These are phyloP conservation scores for Pogonophryne albipinna DNA, from an alignment of 2,797 vertebrate species.

Conservation along the genomic window DNA sequence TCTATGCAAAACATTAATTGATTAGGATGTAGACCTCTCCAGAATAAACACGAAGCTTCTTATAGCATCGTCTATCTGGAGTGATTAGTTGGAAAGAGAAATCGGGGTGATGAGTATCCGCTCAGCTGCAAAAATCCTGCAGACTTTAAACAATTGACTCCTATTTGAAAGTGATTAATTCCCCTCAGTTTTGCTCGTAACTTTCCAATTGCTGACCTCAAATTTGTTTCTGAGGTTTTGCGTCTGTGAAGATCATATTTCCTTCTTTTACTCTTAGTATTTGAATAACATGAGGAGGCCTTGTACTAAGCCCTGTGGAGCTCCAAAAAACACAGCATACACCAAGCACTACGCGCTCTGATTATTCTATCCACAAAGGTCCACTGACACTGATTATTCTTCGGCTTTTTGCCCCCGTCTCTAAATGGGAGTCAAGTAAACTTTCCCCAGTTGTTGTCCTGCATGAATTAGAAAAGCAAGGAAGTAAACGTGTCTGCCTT, in stretches of 20 bases:
- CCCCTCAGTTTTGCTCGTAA: conserved; percentile 33
- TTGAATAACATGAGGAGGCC: conserved; percentile 43
- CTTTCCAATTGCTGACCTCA: conserved; percentile 46
- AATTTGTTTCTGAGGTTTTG: conserved; percentile 35
- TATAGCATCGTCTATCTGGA: conserved; percentile 33
- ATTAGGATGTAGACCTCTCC: conserved; percentile 6
- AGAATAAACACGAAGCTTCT: conserved; percentile 32
- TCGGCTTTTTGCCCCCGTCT: conserved; percentile 12
- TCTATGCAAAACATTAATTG: conserved; percentile 39
- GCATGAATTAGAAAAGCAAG: conserved; percentile 41
- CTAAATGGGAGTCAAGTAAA: conserved; percentile 30
- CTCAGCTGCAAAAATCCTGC: conserved; percentile 57
- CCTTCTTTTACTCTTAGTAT: conserved; percentile 14
- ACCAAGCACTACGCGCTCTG: conserved; percentile 17
- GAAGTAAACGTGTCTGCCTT: conserved; percentile 71
- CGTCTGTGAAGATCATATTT: conserved; percentile 20
- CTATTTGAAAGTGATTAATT: conserved; percentile 56
- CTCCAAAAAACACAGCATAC: conserved; percentile 20
- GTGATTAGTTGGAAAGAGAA: conserved; percentile 60
- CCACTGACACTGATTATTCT: conserved; percentile 29
- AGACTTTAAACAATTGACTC: conserved; percentile 56
- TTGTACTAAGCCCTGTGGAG: conserved; percentile 29
- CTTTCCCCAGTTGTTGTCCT: conserved; percentile 41
- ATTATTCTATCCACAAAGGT: conserved; percentile 43
- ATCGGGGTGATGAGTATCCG: conserved; percentile 47